These are phyloP conservation scores for Acrobasis repandana DNA, from an alignment of 2,888 invertebrate species.

Conservation along the genomic window DNA sequence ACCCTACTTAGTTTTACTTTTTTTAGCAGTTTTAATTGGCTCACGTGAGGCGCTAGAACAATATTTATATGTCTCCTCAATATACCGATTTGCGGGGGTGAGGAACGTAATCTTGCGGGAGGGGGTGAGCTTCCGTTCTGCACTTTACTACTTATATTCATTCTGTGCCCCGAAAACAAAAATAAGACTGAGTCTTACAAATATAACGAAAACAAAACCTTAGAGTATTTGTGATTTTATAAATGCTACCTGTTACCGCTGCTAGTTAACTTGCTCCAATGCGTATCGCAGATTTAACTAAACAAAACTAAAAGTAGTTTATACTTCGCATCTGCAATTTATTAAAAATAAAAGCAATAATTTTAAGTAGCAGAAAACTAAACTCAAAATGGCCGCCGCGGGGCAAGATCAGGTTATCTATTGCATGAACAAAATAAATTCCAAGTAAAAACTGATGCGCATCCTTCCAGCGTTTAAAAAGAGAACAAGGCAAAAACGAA, in stretches of 20 bases:
- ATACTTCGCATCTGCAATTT: constrained; percentile 22
- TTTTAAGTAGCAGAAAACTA: constrained; percentile 70
- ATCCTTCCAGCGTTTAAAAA: constrained; percentile 61
- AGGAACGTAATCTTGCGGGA: too few species aligned
- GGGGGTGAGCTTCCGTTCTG: too few species aligned
- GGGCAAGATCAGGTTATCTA: constrained; percentile 62
- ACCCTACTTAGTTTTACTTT: too few species aligned
- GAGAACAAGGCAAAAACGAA: constrained; percentile 56
- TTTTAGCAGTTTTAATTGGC: too few species aligned
- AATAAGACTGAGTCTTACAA: too few species aligned
- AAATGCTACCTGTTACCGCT: background rate
- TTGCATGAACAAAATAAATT: constrained; percentile 54
- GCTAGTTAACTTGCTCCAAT: background rate
- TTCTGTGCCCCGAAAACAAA: too few species aligned
- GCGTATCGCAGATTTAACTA: background rate
- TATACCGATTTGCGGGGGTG: too few species aligned
- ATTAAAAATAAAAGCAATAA: constrained; percentile 51
- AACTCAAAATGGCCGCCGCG: constrained; percentile 69
- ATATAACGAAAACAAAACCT: too few species aligned
- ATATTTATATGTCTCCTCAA: too few species aligned
- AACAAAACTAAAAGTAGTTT: background rate
- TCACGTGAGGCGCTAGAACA: too few species aligned
- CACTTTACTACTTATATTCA: too few species aligned
- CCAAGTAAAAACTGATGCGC: constrained; percentile 72
- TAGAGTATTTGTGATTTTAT: too few species aligned